phyloP scores from a whole-genome alignment of 2,113 vertebrate species.

The Oxygymnocypris stewartii region DNA sequence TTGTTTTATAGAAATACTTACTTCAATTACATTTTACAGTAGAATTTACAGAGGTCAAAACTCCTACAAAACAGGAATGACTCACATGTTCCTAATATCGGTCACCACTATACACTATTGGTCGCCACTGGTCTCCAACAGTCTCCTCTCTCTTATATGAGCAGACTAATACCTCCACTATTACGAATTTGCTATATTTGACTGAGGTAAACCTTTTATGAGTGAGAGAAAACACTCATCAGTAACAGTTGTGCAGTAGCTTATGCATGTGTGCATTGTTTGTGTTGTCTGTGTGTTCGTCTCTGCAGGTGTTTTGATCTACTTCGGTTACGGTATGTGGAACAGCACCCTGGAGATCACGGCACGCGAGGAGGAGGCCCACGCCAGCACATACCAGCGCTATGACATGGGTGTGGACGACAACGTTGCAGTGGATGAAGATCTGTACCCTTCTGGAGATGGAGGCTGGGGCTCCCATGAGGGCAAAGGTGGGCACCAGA shows the following conservation, averaged over 20 bases:
- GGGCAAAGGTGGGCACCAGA: slow-evolving; percentile 73
- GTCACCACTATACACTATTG: too few relatives aligned
- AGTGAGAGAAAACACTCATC: neutral
- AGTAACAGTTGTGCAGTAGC: neutral
- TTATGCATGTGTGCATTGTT: slow-evolving; percentile 18
- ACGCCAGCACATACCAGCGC: slow-evolving; percentile 96
- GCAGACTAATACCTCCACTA: neutral
- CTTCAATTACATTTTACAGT: neutral
- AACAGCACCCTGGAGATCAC: slow-evolving; percentile 96
- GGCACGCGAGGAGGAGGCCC: slow-evolving; percentile 88
- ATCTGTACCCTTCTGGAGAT: slow-evolving; percentile 78
- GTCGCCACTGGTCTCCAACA: too few relatives aligned
- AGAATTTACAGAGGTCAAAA: neutral
- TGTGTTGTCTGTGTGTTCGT: slow-evolving; percentile 26
- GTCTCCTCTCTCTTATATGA: neutral
- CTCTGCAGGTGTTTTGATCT: slow-evolving; percentile 89
- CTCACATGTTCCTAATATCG: neutral
- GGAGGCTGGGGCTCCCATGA: slow-evolving; percentile 72
- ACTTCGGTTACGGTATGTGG: slow-evolving; percentile 99
- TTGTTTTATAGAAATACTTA: neutral
- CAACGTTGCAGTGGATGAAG: slow-evolving; percentile 85
- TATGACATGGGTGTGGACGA: slow-evolving; percentile 90
- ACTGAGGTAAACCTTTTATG: neutral
- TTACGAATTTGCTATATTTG: neutral
- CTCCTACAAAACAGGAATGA: neutral